Percentiles rank a stretch among this genome's conserved stretches.
Evolutionary conservation across 2,113 vertebrate genomes (phyloP).

Genomic region (Mormyrus iriodes): DNA sequence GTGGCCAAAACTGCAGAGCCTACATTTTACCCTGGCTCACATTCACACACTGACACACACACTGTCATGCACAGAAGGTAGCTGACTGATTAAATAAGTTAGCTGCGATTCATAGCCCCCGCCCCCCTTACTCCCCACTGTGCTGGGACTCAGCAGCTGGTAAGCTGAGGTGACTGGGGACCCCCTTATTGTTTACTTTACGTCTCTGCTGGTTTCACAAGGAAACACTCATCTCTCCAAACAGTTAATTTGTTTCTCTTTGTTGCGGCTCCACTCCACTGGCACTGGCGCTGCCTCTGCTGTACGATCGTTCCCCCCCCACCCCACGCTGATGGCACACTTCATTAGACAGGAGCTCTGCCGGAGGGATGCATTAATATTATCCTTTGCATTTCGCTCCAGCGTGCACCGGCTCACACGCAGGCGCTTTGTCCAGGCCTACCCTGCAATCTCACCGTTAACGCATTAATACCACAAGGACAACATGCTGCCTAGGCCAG

Average conservation of each 20-base stretch:
- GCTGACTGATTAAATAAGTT: conserved; percentile 27
- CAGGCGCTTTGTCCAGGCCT: conserved; percentile 14
- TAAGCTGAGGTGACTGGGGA: conserved; percentile 25
- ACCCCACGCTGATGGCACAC: conserved; percentile 36
- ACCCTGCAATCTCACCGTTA: background rate
- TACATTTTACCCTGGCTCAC: background rate
- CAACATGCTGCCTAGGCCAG: background rate
- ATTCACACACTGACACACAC: conserved; percentile 26
- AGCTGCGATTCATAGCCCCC: conserved; percentile 37
- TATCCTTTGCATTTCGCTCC: conserved; percentile 20
- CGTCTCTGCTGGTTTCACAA: conserved; percentile 25
- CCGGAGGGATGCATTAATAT: conserved; percentile 39
- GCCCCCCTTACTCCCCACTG: conserved; percentile 31
- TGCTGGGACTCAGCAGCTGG: conserved; percentile 29
- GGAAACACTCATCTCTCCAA: conserved; percentile 32
- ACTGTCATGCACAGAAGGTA: conserved; percentile 5
- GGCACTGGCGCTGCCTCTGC: conserved; percentile 2
- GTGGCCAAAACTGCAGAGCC: background rate
- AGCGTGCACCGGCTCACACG: conserved; percentile 21
- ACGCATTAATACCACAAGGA: conserved; percentile 5
- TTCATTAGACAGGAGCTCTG: conserved; percentile 58
- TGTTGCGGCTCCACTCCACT: conserved; percentile 23
- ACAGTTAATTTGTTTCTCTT: conserved; percentile 39
- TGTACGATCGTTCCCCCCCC: background rate
- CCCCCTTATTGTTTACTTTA: conserved; percentile 37